Conservation (phyloP, 2,113 vertebrate species). For the Cnemophilus loriae region DNA sequence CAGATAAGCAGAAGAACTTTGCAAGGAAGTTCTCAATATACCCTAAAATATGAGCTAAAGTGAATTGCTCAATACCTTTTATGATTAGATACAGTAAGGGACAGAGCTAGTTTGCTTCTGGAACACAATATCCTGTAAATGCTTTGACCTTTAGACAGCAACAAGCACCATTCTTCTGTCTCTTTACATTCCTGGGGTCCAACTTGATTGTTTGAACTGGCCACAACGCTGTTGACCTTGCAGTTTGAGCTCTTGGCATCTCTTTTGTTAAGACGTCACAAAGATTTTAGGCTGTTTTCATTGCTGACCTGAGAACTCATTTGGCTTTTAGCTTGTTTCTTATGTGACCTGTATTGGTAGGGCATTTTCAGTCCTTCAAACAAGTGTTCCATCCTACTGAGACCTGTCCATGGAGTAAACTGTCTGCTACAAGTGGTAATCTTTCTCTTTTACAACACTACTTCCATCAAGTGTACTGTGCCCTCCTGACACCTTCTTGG, state of each 20-base stretch:
- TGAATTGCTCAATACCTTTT: not conserved
- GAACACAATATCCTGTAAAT: not conserved
- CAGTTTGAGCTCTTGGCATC: conserved; percentile 55
- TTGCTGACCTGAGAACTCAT: conserved; percentile 62
- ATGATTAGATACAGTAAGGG: not conserved
- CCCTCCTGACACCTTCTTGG: conserved; percentile 36
- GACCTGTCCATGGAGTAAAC: not conserved
- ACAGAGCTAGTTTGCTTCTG: not conserved
- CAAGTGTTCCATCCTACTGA: not conserved
- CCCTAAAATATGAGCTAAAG: not conserved
- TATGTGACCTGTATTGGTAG: not conserved
- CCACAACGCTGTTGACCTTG: conserved; percentile 61
- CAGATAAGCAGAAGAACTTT: not conserved
- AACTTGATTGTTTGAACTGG: conserved; percentile 70
- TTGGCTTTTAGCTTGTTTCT: conserved; percentile 63
- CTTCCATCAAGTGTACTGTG: conserved; percentile 23
- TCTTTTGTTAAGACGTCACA: conserved; percentile 74
- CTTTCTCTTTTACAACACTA: not conserved
- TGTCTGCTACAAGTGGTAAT: not conserved
- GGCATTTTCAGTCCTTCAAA: not conserved
- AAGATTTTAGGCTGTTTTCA: conserved; percentile 71
- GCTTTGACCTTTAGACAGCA: not conserved
- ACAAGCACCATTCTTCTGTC: conserved; percentile 27
- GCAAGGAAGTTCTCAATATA: not conserved
- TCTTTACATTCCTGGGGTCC: conserved; percentile 41